phyloP scores from a whole-genome alignment of 2,113 vertebrate species.

The Poeciliopsis turrubarensis region DNA sequence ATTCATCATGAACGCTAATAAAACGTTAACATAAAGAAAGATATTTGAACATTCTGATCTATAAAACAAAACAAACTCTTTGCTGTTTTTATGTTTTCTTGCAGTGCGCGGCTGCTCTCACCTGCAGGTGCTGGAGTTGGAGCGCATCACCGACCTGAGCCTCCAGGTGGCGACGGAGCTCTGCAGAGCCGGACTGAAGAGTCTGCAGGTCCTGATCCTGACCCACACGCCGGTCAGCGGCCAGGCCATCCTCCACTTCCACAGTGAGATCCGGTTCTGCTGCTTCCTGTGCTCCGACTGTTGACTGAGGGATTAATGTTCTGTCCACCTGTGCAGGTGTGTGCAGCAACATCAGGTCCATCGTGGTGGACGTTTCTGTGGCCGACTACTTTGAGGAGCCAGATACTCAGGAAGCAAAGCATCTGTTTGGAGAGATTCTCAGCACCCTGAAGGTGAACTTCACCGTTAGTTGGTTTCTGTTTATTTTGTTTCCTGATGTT shows the following conservation, averaged over 20 bases:
- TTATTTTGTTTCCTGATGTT: too few species aligned
- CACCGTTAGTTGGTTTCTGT: too few species aligned
- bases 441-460: constrained; percentile 86
- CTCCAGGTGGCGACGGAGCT: constrained; percentile 88
- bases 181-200: constrained; percentile 86
- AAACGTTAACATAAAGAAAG: not conserved
- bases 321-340: constrained; percentile 75
- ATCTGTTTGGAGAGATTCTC: constrained; percentile 90
- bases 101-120: constrained; percentile 89
- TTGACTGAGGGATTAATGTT: not conserved
- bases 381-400: constrained; percentile 92
- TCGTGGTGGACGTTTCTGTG: constrained; percentile 86
- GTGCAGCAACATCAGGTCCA: constrained; percentile 86
- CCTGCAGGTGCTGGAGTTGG: constrained; percentile 89
- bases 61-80: too few species aligned
- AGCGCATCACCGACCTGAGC: constrained; percentile 88
- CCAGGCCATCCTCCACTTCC: constrained; percentile 92
- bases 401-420: constrained; percentile 86
- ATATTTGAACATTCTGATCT: not conserved
- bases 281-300: too few species aligned
- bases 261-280: constrained; percentile 82
- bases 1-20: not conserved
- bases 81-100: not conserved
- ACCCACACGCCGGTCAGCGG: constrained; percentile 89
- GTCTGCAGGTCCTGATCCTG: constrained; percentile 88